A percentile compares a stretch with the other conserved stretches of the same genome.
Evolutionary conservation across 2,113 vertebrate species (phyloP).

Genomic region (Panurus biarmicus): DNA sequence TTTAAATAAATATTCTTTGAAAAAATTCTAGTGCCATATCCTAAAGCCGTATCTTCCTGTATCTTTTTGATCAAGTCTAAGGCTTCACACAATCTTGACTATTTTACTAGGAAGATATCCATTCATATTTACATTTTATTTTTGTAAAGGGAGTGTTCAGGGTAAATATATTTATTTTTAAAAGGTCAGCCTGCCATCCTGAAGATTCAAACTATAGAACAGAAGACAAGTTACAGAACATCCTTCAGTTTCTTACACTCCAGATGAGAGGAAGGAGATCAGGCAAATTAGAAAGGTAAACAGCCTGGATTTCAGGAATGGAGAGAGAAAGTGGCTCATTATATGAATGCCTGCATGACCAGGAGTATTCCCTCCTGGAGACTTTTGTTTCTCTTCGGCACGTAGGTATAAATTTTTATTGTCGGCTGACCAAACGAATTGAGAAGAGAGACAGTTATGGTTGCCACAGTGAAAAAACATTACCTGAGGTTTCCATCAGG

Average conservation of each 20-base stretch:
- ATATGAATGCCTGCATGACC: neutral
- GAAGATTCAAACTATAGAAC: constrained; percentile 53
- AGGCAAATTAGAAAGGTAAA: constrained; percentile 18
- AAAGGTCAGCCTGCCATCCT: constrained; percentile 57
- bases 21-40: constrained; percentile 39
- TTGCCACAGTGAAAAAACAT: neutral
- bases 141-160: constrained; percentile 37
- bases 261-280: neutral
- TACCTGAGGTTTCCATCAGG: neutral
- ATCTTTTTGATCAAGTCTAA: constrained; percentile 11
- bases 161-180: constrained; percentile 40
- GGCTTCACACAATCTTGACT: constrained; percentile 32
- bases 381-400: neutral
- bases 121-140: constrained; percentile 49
- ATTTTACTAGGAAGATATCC: constrained; percentile 32
- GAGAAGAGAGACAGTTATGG: neutral
- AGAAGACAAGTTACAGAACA: constrained; percentile 31
- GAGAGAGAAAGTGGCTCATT: neutral
- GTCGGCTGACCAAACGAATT: neutral
- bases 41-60: constrained; percentile 25
- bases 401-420: neutral
- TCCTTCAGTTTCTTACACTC: constrained; percentile 9
- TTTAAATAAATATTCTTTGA: constrained; percentile 53
- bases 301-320: constrained; percentile 23
- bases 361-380: neutral